Evolutionary conservation across 1,140 invertebrate genomes (phyloP).

Genomic region (Brachionus calyciflorus): DNA sequence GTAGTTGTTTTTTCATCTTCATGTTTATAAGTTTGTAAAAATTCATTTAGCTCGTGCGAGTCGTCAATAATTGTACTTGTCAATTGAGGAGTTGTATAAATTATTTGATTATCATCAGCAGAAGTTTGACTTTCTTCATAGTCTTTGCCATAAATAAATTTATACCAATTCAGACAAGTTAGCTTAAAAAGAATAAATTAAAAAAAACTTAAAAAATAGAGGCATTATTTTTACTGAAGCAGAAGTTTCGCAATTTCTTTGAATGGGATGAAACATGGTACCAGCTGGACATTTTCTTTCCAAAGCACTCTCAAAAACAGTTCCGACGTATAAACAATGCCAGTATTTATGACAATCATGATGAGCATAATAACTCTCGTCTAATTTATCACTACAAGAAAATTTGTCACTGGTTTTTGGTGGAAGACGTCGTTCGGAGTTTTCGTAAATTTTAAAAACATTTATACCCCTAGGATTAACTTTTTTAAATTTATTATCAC

Average conservation of each 20-base stretch:
- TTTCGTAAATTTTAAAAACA: not conserved
- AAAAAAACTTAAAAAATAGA: not conserved
- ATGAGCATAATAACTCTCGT: conserved; percentile 28
- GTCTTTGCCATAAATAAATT: conserved; percentile 32
- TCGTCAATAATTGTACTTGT: not conserved
- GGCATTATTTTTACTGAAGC: not conserved
- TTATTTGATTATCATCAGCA: not conserved
- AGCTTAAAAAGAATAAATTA: not conserved
- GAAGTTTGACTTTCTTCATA: not conserved
- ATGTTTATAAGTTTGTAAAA: not conserved
- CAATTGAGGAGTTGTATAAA: not conserved
- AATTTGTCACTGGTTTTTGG: not conserved
- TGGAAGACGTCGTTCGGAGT: not conserved
- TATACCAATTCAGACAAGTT: conserved; percentile 13
- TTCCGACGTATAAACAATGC: conserved; percentile 45
- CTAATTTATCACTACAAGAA: conserved; percentile 21
- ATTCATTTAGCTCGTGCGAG: not conserved
- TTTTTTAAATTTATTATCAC: not conserved
- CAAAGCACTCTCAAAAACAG: conserved; percentile 18
- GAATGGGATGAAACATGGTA: conserved; percentile 30
- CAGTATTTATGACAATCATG: conserved; percentile 43
- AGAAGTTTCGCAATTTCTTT: conserved; percentile 40
- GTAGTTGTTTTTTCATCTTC: not conserved
- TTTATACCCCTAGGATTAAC: not conserved
- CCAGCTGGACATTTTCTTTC: conserved; percentile 42